These are phyloP conservation scores for Drosophila elegans DNA, from an alignment of 1,140 invertebrate species.

Conservation along the genomic window DNA sequence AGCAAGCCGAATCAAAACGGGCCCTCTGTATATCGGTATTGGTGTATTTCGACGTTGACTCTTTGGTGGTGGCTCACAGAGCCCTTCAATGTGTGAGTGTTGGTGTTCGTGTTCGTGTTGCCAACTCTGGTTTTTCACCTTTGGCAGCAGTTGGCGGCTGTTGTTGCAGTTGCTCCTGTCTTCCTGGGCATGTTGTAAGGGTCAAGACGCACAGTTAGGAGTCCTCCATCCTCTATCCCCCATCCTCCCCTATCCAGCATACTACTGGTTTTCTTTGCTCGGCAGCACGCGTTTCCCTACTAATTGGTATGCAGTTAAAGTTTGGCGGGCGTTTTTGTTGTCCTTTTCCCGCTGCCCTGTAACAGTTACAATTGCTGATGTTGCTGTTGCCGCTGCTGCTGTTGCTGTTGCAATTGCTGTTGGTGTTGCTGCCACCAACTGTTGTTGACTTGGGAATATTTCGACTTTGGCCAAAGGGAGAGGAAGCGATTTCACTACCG, in stretches of 20 bases:
- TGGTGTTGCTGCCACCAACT: constrained; percentile 47
- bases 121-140: constrained; percentile 83
- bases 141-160: constrained; percentile 79
- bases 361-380: constrained; percentile 65
- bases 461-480: too few species aligned
- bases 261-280: constrained; percentile 52
- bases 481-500: constrained; percentile 6
- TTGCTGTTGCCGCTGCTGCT: constrained; percentile 22
- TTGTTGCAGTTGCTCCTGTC: constrained; percentile 42
- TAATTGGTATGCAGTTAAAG: constrained; percentile 80
- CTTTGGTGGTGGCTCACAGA: constrained; percentile 24
- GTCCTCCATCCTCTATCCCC: not conserved
- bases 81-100: constrained; percentile 21
- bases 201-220: constrained; percentile 80
- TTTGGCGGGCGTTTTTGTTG: constrained; percentile 75
- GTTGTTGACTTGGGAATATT: constrained; percentile 32
- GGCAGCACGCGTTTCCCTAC: constrained; percentile 80
- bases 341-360: constrained; percentile 55
- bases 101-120: constrained; percentile 43
- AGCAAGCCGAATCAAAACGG: constrained; percentile 77
- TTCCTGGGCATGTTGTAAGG: constrained; percentile 69
- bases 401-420: constrained; percentile 38
- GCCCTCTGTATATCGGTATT: constrained; percentile 46
- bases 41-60: constrained; percentile 17
- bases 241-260: not conserved